Base-by-base conservation (phyloP, 2,113 vertebrate species). In the Orycteropus afer region DNA sequence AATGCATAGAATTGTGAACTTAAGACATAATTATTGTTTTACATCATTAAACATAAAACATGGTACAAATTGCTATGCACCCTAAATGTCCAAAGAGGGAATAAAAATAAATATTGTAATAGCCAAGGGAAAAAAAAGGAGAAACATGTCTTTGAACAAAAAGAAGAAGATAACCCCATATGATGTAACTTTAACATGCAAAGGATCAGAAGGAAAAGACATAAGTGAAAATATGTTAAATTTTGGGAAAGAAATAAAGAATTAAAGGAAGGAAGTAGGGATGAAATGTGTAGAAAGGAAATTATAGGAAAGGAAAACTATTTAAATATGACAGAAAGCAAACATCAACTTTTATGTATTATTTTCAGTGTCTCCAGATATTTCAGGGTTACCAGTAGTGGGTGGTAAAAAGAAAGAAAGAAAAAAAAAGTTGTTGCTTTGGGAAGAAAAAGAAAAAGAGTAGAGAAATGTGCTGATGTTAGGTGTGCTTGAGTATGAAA, bases 391-490 rank as follows among this genome's bases (percentile, higher is more conserved):
- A 86, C 25, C 22, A 51, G n/a, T 5, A n/a, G 12, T 71, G 40
- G 3, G n/a, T n/a, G n/a, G n/a, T n/a, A n/a, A 11, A 53, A 76
- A 65, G 4, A 34, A 63, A 13, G 2, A 12, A 65, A 65, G 6
- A 34, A 65, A 65, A 29, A 40, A 45, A 71, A 87, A 89, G 34
- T 78, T 83, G 27, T 37, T 89, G 25, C 37, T 29, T 81, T 69
- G 27, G 86, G 49, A 47, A 92, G 18, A 47, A 82, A 90, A 74
- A 73, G 59, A 55, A 61, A 85, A 71, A 8, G 87, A 82, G 51
- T 3, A 40, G 29, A 91, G 45, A 96, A 95, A 90, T 95, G 27
- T 97, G 90, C 90, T 91, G 91, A 94, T 84, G 76, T 76, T 53
- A 95, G 65, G 11, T 89, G 37, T 95, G 77, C 32, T 77, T 34